Base-by-base conservation (phyloP, 2,888 invertebrate species). In the Leucania comma region DNA sequence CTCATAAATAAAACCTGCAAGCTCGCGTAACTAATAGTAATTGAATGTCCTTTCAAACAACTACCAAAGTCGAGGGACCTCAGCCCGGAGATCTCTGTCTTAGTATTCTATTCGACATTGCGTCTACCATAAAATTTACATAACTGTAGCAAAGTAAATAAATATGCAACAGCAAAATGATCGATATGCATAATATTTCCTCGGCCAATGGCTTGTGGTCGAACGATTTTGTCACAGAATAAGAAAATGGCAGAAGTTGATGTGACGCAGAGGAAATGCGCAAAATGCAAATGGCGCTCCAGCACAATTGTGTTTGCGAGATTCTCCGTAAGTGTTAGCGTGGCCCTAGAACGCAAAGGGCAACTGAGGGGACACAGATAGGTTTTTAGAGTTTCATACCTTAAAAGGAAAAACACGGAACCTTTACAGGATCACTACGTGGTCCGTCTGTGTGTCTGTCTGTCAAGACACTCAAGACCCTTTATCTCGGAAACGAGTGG, bases 81-180 rank as follows among this genome's bases (percentile, higher is more conserved):
- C 35, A 53, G 48, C 58, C 35, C 17, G 20, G 20, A 64, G 60
- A 67, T 46, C 48, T 46, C 48, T 58, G 61, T 61, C 60, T 68
- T 35, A 74, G 74, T 74, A 78, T 75, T 66, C 70, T 32, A 70
- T 50, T 51, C 53, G 50, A 71, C 64, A 60, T 61, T 51, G 70
- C 64, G 53, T 53, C 56, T 42, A 64, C 71, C 65, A 67, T 63
- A 80, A 75, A 80, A 80, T 71, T 57, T 53, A 64, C 80, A 75
- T 78, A 80, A 80, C 80, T 78, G 74, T 62, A 22, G 68, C 61
- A 75, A 75, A 75, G 71, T 75, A 53, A 75, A 80, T 80, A 80
- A 78, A 78, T 78, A 78, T 78, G 66, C 78, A 83, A 81, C 75
- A 81, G 75, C 72, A 75, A 81, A 83, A 83, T 82, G 83, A 83